Conservation (phyloP, 2,113 vertebrate genomes). For the Aphelocoma coerulescens region DNA sequence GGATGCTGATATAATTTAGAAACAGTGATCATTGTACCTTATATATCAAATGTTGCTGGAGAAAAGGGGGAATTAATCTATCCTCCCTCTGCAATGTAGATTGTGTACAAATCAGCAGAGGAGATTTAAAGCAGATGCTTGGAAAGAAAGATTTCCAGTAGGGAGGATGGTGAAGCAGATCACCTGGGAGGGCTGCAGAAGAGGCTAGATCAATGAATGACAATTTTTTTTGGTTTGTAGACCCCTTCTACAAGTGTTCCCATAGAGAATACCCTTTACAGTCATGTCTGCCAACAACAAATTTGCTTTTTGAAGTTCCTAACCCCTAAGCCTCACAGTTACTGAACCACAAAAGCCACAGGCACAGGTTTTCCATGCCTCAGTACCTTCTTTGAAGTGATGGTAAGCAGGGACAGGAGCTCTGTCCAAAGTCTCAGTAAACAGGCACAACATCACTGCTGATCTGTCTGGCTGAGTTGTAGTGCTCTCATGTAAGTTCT, state of each 20-base stretch:
- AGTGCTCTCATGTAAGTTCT: not conserved
- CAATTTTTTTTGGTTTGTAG: not conserved
- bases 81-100: not conserved
- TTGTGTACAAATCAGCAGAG: not conserved
- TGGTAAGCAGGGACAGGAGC: not conserved
- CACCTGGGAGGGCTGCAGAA: not conserved
- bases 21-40: not conserved
- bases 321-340: not conserved
- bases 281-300: not conserved
- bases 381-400: not conserved
- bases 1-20: not conserved
- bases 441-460: fast-evolving
- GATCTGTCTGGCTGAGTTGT: not conserved
- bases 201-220: not conserved
- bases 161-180: not conserved
- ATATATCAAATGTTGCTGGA: not conserved
- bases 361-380: not conserved
- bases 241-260: not conserved
- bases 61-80: not conserved
- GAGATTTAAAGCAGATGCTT: not conserved
- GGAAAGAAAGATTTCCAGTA: not conserved
- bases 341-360: not conserved
- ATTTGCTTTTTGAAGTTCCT: not conserved
- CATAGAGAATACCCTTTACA: not conserved
- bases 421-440: not conserved